Percentiles rank a stretch among this genome's conserved stretches.
phyloP scores from a whole-genome alignment of 2,113 vertebrate genomes.

The Aleadryas rufinucha region DNA sequence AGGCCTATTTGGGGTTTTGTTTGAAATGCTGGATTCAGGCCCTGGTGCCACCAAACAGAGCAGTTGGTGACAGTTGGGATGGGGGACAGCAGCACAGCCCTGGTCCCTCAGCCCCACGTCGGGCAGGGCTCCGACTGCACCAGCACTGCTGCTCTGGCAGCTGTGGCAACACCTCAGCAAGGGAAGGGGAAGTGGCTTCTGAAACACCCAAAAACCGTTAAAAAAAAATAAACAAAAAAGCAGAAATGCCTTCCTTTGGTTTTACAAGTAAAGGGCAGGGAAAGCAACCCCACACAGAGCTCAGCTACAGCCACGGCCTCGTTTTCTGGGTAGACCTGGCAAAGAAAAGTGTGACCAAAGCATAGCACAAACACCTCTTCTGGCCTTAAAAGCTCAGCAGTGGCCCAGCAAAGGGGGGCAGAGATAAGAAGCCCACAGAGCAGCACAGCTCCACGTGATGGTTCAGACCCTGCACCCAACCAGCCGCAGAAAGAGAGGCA shows the following conservation, averaged over 20 bases:
- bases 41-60: background rate
- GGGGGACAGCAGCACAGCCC: background rate
- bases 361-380: background rate
- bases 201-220: background rate
- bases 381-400: background rate
- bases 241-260: background rate
- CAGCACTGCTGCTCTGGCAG: background rate
- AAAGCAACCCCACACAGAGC: background rate
- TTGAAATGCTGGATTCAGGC: background rate
- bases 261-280: background rate
- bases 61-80: fast-evolving
- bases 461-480: background rate
- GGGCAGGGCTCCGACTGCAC: fast-evolving
- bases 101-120: background rate
- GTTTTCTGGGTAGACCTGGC: fast-evolving
- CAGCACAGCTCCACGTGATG: background rate
- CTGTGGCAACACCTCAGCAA: background rate
- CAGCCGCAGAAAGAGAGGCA: background rate
- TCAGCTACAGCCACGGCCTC: background rate
- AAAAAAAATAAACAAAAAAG: background rate
- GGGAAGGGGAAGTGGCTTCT: slow-evolving; percentile 39
- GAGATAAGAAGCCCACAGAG: background rate
- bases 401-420: background rate
- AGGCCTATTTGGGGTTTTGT: background rate
- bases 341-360: background rate